Evolutionary conservation across 2,888 invertebrate genomes (phyloP).

Genomic region (Argynnis bischoffii): DNA sequence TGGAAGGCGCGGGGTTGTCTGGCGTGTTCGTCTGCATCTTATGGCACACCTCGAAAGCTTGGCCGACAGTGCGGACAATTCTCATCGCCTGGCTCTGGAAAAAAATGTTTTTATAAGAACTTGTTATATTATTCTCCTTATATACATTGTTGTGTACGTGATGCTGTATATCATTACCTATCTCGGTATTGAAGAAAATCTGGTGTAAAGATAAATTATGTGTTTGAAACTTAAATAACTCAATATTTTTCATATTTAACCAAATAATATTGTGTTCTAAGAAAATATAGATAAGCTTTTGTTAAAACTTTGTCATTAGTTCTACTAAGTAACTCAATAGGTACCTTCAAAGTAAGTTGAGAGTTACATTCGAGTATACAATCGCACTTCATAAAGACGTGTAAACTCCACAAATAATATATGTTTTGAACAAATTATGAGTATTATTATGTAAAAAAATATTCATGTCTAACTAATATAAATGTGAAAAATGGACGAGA

Average conservation of each 20-base stretch:
- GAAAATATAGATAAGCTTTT: not conserved
- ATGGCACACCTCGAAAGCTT: constrained; percentile 99
- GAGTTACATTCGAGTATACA: not conserved
- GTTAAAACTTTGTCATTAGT: constrained; percentile 4
- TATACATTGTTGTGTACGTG: not conserved
- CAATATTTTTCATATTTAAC: not conserved
- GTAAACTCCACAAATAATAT: not conserved
- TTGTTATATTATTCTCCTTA: not conserved
- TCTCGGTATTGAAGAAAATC: too few relatives aligned
- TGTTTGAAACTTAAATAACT: too few relatives aligned
- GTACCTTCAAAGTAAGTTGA: not conserved
- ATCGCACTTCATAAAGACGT: not conserved
- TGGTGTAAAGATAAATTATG: too few relatives aligned
- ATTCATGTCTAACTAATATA: not conserved
- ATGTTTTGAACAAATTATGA: constrained; percentile 1
- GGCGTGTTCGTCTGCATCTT: constrained; percentile 89
- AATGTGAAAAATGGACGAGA: not conserved
- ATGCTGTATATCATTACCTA: too few relatives aligned
- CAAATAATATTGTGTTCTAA: not conserved
- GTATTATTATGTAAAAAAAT: constrained; percentile 6
- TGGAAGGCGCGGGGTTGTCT: constrained; percentile 64
- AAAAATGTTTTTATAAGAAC: constrained; percentile 39
- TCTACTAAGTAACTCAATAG: not conserved
- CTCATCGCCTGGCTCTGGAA: constrained; percentile 98
- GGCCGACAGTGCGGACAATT: constrained; percentile 98